Conservation (phyloP, 2,888 invertebrate genomes). For the Arrhopalites spinosus region DNA sequence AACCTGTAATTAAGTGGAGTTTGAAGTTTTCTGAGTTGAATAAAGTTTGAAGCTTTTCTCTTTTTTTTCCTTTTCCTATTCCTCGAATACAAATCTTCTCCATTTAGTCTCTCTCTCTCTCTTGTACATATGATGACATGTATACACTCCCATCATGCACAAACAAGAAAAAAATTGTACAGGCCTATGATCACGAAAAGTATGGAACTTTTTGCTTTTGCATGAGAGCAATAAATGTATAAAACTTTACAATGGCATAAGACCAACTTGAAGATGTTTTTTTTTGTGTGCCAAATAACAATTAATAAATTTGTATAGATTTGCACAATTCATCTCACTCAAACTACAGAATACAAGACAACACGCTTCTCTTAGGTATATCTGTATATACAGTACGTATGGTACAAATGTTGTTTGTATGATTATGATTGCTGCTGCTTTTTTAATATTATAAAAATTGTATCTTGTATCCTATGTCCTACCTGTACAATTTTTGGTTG, state of each 20-base stretch:
- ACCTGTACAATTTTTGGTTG: no score
- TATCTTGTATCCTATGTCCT: no score
- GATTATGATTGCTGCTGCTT: no score
- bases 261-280: background rate
- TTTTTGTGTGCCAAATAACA: background rate
- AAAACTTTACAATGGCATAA: background rate
- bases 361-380: background rate
- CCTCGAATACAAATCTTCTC: background rate
- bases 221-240: background rate
- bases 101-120: background rate
- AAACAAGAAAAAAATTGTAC: background rate
- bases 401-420: no score
- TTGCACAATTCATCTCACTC: background rate
- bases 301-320: conserved; percentile 5
- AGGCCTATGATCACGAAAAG: no score
- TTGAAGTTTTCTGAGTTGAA: conserved; percentile 13
- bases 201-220: background rate
- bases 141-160: background rate
- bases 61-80: conserved; percentile 3
- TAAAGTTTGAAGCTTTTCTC: conserved; percentile 10
- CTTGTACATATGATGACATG: background rate
- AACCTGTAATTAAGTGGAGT: conserved; percentile 33
- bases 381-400: background rate
- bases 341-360: background rate
- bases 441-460: no score